Base-by-base conservation (phyloP, 2,113 vertebrate genomes). In the Sander lucioperca region DNA sequence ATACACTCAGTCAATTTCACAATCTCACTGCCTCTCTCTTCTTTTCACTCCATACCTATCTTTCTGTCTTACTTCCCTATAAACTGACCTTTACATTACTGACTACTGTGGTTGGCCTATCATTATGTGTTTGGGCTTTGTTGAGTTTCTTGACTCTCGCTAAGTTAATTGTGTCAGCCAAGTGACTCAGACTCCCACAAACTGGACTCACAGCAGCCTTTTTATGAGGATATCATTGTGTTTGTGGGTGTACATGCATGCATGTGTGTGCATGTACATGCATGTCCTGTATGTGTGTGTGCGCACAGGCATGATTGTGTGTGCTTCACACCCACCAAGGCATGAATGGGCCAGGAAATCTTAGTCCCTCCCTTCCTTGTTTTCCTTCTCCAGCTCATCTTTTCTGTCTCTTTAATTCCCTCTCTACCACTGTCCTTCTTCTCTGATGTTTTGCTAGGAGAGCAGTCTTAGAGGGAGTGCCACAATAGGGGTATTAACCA, bases 401-500 rank as follows among this genome's bases (percentile, higher is more conserved):
- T 89, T 79, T 87, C 74, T 83, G 74, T 72, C 78, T 85, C 69
- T 86, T 91, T 83, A 84, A 88, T 84, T 86, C 64, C 82, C 61
- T 73, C 81, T 86, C 78, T 82, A 74, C 78, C 73, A 72, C 69
- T 87, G 48, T 70, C 16, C 59, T 39, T 50, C 70, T 65, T 66
- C 85, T 68, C 76, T 61, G 13, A 9, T 45, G 59, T 25, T 74
- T 71, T 72, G 77, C 82, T 74, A 77, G 80, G 78, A 80, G 89
- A 90, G 89, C 88, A 79, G 86, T 62, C 82, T 39, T 47, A 70
- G 65, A 78, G 62, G 78, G 71, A 65, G 59, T 45, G 61, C n/a
- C 25, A 91, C 94, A 94, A 93, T 90, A 85, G 89, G 74, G 87
- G 91, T 76, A 89, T 92, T 91, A 92, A 86, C 83, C 79, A 80